Conservation (phyloP, 2,113 vertebrate species). For the Tympanuchus pallidicinctus region DNA sequence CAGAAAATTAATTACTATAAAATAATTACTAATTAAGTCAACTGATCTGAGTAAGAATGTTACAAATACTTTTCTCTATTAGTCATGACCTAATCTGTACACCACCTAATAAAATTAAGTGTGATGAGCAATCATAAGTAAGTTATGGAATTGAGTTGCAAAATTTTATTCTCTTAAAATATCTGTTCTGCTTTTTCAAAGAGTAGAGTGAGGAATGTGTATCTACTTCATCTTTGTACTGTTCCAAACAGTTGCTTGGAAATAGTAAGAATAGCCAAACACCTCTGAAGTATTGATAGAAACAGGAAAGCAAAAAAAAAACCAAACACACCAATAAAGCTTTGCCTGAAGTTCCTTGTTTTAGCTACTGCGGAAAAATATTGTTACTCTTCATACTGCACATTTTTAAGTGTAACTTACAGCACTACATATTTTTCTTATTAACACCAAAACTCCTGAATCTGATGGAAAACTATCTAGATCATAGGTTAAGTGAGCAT, state of each 20-base stretch:
- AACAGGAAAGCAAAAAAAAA: not conserved
- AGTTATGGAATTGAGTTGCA: not conserved
- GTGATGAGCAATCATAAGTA: not conserved
- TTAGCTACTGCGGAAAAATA: not conserved
- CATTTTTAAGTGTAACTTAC: not conserved
- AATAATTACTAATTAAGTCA: not conserved
- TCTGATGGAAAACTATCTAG: constrained; percentile 1
- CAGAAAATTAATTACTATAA: not conserved
- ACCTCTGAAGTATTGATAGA: not conserved
- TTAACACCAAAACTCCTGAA: not conserved
- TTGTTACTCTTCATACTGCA: not conserved
- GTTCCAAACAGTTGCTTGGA: not conserved
- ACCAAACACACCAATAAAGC: not conserved
- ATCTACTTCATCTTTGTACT: not conserved
- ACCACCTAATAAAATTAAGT: not conserved
- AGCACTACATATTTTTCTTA: not conserved
- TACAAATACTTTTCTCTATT: not conserved
- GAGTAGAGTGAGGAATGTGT: not conserved
- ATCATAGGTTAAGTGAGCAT: not conserved
- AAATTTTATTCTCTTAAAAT: not conserved
- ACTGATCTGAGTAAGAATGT: not conserved
- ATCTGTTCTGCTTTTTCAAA: not conserved
- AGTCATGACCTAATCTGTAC: not conserved
- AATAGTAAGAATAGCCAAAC: not conserved
- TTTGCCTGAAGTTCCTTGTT: not conserved